Evolutionary conservation across 2,888 invertebrate genomes (phyloP).

Genomic region (Protophormia terraenovae): DNA sequence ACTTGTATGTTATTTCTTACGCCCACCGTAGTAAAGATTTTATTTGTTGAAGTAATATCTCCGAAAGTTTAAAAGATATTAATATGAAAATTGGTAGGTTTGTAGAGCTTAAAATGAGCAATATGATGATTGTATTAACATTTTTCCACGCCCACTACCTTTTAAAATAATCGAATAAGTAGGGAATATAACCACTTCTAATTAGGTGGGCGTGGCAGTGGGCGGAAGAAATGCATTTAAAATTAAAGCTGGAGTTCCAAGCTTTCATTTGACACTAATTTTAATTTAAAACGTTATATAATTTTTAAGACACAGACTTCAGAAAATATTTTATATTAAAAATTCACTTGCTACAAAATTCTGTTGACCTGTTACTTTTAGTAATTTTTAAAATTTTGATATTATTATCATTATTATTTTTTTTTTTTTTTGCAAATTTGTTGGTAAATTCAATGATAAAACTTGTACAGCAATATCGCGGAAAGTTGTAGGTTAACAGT

Average conservation of each 20-base stretch:
- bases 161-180: no score
- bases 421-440: no score
- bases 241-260: background rate
- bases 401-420: background rate
- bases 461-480: no score
- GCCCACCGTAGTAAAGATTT: background rate
- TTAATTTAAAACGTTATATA: background rate
- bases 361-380: background rate
- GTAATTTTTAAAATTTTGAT: background rate
- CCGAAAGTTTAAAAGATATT: background rate
- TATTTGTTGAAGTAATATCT: background rate
- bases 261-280: background rate
- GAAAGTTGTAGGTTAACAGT: no score
- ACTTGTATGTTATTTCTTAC: background rate
- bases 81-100: background rate
- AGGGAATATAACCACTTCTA: background rate
- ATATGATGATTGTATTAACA: background rate
- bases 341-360: background rate
- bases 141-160: no score
- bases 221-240: background rate
- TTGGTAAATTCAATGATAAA: no score
- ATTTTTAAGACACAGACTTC: background rate
- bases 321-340: background rate
- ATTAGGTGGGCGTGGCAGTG: background rate
- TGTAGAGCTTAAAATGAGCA: background rate